Base-by-base conservation (phyloP, 1,140 invertebrate genomes). In the Diabrotica virgifera region DNA sequence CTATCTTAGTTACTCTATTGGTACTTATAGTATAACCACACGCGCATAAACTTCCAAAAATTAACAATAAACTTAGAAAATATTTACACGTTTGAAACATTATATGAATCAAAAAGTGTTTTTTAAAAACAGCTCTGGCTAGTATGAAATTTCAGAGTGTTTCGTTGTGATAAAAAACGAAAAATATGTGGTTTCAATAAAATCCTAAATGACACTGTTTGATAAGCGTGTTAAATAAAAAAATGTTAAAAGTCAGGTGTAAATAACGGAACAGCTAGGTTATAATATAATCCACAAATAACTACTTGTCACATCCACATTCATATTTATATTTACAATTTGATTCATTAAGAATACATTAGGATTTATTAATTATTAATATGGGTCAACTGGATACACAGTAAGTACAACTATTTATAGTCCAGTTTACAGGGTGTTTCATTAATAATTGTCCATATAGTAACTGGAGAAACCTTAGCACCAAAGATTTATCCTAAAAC, bases 211-310 rank as follows among this genome's bases (percentile, higher is more conserved):
- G 64, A 46, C 60, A 69, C 60, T 66, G 24, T 51, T 59, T 64
- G 38, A 59, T 46, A 14, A 11, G 6, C n/a, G 40, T 46, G 8
- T 46, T n/a, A 6, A 5, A 46, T 46, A n/a, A 46, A 46, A 46
- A 46, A 46, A 46, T 46, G 40, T 10, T 46, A 10, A 46, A 46
- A 46, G 8, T 46, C 8, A 46, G 69, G 70, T 74, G 65, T 69
- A 59, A 60, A 61, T 74, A 74, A 76, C 75, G 75, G 75, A 72
- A 51, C n/a, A 5, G n/a, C n/a, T 8, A 46, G n/a, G 40, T 46
- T 46, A n/a, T 46, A 46, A 46, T 46, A 46, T n/a, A 8, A 46
- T 46, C 40, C n/a, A 5, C 40, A 46, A 46, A 46, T n/a, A 46
- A 46, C 6, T 5, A 10, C 8, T 46, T 46, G 40, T 6, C n/a